Conservation (phyloP, 2,888 invertebrate species). For the Megalurothrips usitatus region DNA sequence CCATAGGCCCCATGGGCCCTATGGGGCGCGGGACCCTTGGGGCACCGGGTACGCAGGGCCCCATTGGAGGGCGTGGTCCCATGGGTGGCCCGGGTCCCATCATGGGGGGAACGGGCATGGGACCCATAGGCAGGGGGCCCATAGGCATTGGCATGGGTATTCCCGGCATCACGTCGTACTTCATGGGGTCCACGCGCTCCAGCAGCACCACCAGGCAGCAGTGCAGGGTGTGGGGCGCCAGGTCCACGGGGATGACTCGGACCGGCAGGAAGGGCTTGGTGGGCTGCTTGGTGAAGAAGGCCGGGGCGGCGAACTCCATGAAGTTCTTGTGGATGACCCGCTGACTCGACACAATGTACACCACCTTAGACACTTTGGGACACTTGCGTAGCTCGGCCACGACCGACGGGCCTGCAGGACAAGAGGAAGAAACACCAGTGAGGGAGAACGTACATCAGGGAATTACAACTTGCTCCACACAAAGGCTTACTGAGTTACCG, state of each 20-base stretch:
- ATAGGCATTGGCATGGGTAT: not conserved
- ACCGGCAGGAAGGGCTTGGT: conserved; percentile 50
- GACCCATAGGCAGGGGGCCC: not conserved
- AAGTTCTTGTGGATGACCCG: conserved; percentile 49
- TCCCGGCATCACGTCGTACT: conserved; percentile 9
- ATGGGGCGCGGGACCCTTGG: not conserved
- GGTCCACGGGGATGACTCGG: conserved; percentile 54
- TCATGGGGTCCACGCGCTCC: conserved; percentile 42
- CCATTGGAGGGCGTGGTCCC: not conserved
- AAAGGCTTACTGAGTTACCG: not conserved
- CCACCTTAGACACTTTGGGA: conserved; percentile 47
- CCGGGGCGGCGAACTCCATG: conserved; percentile 45
- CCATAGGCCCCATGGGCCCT: not conserved
- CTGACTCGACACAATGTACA: conserved; percentile 59
- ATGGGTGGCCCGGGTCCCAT: not conserved
- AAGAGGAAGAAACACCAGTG: conserved; percentile 28
- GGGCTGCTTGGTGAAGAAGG: conserved; percentile 5
- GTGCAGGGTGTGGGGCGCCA: conserved; percentile 59
- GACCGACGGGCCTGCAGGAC: conserved; percentile 43
- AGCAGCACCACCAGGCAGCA: conserved; percentile 55
- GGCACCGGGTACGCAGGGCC: not conserved
- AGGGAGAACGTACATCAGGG: no score
- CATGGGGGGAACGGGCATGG: conserved; percentile 7
- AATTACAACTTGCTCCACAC: no score
- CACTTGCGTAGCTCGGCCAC: conserved; percentile 48